These are phyloP conservation scores for Nannobrachium achirus DNA, from an alignment of 2,113 vertebrate species.

Conservation along the genomic window DNA sequence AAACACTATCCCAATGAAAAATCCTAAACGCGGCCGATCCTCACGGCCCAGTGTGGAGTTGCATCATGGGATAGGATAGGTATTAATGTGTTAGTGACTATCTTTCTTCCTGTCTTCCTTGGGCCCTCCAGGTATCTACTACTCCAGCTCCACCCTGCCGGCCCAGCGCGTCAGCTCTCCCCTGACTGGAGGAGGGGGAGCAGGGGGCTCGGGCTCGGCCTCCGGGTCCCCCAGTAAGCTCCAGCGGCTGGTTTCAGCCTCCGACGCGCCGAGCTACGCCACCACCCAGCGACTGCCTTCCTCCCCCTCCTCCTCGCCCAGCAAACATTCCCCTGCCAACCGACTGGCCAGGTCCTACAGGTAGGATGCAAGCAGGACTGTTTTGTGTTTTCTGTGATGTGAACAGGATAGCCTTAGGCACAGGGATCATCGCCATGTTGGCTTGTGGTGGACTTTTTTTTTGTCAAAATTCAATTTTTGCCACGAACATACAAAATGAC, in stretches of 20 bases:
- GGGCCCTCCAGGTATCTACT: constrained; percentile 82
- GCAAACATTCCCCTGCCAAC: constrained; percentile 87
- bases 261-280: constrained; percentile 85
- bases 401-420: too few relatives aligned
- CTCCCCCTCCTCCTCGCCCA: constrained; percentile 88
- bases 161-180: constrained; percentile 92
- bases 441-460: too few relatives aligned
- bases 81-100: too few relatives aligned
- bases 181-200: constrained; percentile 83
- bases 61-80: too few relatives aligned
- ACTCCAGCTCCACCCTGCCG: constrained; percentile 94
- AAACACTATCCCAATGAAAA: too few relatives aligned
- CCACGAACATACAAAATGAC: too few relatives aligned
- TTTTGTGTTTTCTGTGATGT: constrained; percentile 7
- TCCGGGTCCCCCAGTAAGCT: constrained; percentile 91
- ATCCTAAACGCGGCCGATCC: too few relatives aligned
- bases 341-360: constrained; percentile 97
- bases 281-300: constrained; percentile 85
- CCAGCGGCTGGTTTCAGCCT: constrained; percentile 88
- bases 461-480: too few relatives aligned
- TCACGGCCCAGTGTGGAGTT: too few relatives aligned
- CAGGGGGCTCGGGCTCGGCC: constrained; percentile 41
- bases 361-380: constrained; percentile 72
- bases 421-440: too few relatives aligned
- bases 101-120: constrained; percentile 39